Conservation (phyloP, 2,797 vertebrate genomes). For the Varecia variegata region DNA sequence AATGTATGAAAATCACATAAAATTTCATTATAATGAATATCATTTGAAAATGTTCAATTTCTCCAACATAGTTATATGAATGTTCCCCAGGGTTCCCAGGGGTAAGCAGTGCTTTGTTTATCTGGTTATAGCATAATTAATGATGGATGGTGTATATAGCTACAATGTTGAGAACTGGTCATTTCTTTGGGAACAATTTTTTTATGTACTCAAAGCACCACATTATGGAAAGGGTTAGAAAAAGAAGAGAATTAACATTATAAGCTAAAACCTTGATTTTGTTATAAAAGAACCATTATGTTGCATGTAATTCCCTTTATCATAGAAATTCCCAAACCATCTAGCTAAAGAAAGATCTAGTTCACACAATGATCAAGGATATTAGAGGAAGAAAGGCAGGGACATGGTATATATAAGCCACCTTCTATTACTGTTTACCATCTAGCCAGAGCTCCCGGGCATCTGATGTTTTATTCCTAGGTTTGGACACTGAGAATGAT, state of each 20-base stretch:
- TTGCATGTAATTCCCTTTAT: not conserved
- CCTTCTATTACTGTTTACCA: not conserved
- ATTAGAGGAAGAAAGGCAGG: not conserved
- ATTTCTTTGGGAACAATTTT: not conserved
- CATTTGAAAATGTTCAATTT: not conserved
- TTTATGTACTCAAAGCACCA: not conserved
- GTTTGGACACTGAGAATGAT: not conserved
- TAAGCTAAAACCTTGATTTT: not conserved
- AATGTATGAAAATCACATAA: not conserved
- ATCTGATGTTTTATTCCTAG: not conserved
- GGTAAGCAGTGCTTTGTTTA: not conserved
- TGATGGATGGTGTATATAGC: not conserved
- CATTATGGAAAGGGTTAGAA: not conserved
- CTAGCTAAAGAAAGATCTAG: not conserved
- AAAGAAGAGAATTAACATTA: not conserved
- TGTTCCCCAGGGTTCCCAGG: not conserved
- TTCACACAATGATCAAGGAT: not conserved
- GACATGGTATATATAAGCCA: not conserved
- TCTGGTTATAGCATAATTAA: not conserved
- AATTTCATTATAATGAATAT: not conserved
- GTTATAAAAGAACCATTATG: not conserved
- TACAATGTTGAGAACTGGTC: not conserved
- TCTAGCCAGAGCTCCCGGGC: not conserved
- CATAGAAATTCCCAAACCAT: not conserved
- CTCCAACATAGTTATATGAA: not conserved